Evolutionary conservation across 2,888 invertebrate genomes (phyloP).

Genomic region (Cephus spinipes): DNA sequence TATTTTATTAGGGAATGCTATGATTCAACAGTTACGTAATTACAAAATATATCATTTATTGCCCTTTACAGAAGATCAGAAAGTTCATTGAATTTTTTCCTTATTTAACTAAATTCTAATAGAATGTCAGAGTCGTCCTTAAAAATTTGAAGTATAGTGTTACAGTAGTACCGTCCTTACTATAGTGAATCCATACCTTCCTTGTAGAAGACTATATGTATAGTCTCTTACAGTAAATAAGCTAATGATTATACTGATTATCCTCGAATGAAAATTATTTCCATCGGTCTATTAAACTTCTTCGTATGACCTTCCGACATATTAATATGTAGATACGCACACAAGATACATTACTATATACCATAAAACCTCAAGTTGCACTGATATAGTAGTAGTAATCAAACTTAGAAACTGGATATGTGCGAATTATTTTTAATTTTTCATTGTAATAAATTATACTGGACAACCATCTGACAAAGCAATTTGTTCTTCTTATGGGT

Average conservation of each 20-base stretch:
- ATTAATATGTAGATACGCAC: background rate
- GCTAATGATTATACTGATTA: background rate
- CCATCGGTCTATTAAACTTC: background rate
- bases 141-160: background rate
- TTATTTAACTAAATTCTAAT: background rate
- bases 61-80: background rate
- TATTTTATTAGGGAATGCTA: background rate
- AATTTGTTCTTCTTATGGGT: background rate
- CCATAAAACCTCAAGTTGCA: background rate
- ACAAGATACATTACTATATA: background rate
- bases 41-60: background rate
- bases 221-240: background rate
- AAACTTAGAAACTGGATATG: background rate
- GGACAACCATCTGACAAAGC: background rate
- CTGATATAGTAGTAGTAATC: background rate
- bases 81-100: background rate
- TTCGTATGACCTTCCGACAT: background rate
- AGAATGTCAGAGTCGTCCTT: background rate
- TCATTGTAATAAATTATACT: slow-evolving; percentile 1
- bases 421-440: slow-evolving; percentile 4
- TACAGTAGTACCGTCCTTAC: slow-evolving; percentile 14
- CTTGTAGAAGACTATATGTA: background rate
- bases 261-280: background rate
- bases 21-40: background rate
- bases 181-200: background rate